Conservation (phyloP, 2,797 vertebrate genomes). For the Mormyrus hasselquistii region DNA sequence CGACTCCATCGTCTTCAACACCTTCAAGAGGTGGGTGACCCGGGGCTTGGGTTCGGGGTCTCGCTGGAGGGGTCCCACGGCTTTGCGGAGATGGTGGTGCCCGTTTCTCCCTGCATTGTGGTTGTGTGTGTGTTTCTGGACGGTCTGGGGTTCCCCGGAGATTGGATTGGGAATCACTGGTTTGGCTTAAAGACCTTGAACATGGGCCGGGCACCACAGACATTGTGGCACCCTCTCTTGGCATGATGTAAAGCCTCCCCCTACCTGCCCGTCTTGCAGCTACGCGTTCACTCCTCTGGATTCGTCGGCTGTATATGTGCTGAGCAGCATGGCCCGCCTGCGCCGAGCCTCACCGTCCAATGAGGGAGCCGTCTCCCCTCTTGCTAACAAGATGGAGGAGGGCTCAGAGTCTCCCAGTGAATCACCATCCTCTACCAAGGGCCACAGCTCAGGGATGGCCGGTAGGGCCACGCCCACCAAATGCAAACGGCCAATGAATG, state of each 20-base stretch:
- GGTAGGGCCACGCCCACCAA: conserved; percentile 83
- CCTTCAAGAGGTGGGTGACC: conserved; percentile 80
- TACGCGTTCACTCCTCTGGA: conserved; percentile 97
- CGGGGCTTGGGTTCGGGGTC: neutral
- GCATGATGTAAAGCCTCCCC: neutral
- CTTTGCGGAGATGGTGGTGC: neutral
- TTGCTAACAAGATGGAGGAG: conserved; percentile 78
- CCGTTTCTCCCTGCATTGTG: neutral
- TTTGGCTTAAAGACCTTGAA: neutral
- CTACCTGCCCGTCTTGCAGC: conserved; percentile 49
- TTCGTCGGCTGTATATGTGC: conserved; percentile 93
- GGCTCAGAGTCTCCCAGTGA: conserved; percentile 59
- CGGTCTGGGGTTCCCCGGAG: neutral
- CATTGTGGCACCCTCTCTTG: neutral
- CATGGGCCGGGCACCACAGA: neutral
- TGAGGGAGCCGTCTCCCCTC: conserved; percentile 73
- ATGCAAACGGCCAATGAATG: conserved; percentile 99
- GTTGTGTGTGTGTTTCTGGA: neutral
- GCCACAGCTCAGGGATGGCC: conserved; percentile 83
- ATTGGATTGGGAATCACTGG: neutral
- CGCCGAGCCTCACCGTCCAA: conserved; percentile 87
- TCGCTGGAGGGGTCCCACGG: neutral
- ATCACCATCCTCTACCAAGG: conserved; percentile 74
- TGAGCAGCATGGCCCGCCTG: conserved; percentile 98
- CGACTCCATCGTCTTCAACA: conserved; percentile 98